Conservation (phyloP, 2,888 invertebrate species). For the Drosophila kanekoi region DNA sequence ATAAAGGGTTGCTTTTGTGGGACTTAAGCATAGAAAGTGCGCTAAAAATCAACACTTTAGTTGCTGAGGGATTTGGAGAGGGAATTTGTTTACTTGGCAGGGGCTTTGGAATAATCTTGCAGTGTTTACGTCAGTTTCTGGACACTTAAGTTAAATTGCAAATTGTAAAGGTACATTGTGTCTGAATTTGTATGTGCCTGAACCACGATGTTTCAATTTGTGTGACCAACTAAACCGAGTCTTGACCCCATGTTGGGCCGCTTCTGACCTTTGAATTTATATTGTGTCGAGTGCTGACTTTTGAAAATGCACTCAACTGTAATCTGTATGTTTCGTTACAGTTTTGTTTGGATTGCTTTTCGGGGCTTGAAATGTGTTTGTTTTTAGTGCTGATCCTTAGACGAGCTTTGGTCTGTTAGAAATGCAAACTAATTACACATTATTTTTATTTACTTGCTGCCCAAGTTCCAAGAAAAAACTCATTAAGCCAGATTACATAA, state of each 20-base stretch:
- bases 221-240: slow-evolving; percentile 44
- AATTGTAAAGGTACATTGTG: slow-evolving; percentile 74
- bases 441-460: slow-evolving; percentile 53
- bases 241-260: slow-evolving; percentile 52
- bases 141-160: slow-evolving; percentile 64
- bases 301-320: slow-evolving; percentile 77
- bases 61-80: not conserved
- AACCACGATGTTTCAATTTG: slow-evolving; percentile 71
- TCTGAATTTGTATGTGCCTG: slow-evolving; percentile 16
- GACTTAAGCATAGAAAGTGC: slow-evolving; percentile 19
- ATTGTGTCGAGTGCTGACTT: slow-evolving; percentile 76
- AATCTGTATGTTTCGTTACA: slow-evolving; percentile 50
- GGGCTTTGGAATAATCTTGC: slow-evolving; percentile 22
- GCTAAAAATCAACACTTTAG: slow-evolving; percentile 66
- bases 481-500: slow-evolving; percentile 78
- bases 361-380: not conserved
- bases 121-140: slow-evolving; percentile 63
- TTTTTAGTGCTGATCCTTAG: slow-evolving; percentile 19
- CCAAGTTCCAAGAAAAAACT: slow-evolving; percentile 47
- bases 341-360: slow-evolving; percentile 28
- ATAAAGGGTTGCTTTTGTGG: slow-evolving; percentile 10
- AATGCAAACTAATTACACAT: slow-evolving; percentile 46
- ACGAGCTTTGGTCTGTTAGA: slow-evolving; percentile 30
- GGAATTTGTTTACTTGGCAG: slow-evolving; percentile 41
- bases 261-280: slow-evolving; percentile 54